These are phyloP conservation scores for Danio kyathit DNA, from an alignment of 2,797 vertebrate genomes.

Conservation along the genomic window DNA sequence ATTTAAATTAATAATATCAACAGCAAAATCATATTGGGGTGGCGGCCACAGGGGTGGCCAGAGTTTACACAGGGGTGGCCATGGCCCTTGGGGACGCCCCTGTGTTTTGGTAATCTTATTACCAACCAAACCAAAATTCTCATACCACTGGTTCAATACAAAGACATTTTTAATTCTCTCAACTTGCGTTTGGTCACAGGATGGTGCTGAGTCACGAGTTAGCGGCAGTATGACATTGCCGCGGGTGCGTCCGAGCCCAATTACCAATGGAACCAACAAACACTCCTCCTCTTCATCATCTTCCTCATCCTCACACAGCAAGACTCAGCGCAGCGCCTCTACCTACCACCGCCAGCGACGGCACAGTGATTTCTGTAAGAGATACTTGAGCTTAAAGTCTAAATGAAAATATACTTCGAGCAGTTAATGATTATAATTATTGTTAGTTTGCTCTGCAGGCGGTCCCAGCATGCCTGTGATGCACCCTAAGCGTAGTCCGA, in stretches of 20 bases:
- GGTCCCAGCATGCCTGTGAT: constrained; percentile 89
- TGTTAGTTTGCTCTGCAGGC: constrained; percentile 76
- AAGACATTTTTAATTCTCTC: background rate
- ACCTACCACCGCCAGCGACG: constrained; percentile 93
- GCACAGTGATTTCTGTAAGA: constrained; percentile 95
- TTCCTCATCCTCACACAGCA: constrained; percentile 85
- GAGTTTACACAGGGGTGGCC: too few relatives aligned
- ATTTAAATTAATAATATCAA: too few relatives aligned
- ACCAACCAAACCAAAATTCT: too few relatives aligned
- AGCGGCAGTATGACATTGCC: constrained; percentile 89
- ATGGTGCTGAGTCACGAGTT: constrained; percentile 82
- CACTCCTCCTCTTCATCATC: constrained; percentile 81
- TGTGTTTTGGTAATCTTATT: too few relatives aligned
- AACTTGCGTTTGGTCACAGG: constrained; percentile 71
- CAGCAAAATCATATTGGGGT: too few relatives aligned
- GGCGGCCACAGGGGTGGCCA: too few relatives aligned
- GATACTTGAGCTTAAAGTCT: background rate
- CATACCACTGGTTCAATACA: too few relatives aligned
- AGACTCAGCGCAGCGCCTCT: constrained; percentile 87
- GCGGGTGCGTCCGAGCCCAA: constrained; percentile 88
- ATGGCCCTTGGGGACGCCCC: too few relatives aligned
- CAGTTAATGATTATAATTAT: background rate
- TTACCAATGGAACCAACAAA: constrained; percentile 89
- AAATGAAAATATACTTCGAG: background rate
- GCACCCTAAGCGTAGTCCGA: constrained; percentile 91